Evolutionary conservation across 2,888 invertebrate genomes (phyloP).

Genomic region (Apocheima hispidaria): DNA sequence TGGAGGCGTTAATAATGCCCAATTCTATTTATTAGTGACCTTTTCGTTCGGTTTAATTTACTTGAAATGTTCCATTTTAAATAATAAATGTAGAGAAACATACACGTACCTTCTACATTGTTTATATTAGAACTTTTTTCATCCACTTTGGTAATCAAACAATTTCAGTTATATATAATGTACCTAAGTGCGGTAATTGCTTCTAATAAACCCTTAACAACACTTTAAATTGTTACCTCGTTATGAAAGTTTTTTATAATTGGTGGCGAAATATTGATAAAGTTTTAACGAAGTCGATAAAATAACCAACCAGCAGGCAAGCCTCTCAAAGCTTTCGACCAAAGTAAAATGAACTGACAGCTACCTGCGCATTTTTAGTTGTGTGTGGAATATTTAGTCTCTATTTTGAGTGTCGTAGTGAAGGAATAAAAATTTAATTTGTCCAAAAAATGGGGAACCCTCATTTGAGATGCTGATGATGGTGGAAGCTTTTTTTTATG

Average conservation of each 20-base stretch:
- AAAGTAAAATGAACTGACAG: too few species aligned
- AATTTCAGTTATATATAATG: background rate
- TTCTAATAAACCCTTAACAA: background rate
- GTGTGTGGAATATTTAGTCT: background rate
- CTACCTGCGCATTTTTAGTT: background rate
- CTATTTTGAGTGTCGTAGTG: background rate
- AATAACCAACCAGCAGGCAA: slow-evolving; percentile 20
- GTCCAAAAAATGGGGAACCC: too few species aligned
- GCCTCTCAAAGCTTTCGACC: background rate
- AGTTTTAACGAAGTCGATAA: slow-evolving; percentile 70
- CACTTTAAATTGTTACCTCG: slow-evolving; percentile 26
- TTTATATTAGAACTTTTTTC: background rate
- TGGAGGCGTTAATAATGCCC: slow-evolving; percentile 59
- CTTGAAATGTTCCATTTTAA: slow-evolving; percentile 5
- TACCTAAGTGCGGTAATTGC: background rate
- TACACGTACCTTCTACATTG: background rate
- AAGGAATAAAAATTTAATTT: background rate
- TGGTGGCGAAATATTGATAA: slow-evolving; percentile 50
- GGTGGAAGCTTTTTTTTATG: too few species aligned
- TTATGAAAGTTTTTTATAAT: slow-evolving; percentile 45
- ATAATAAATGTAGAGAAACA: background rate
- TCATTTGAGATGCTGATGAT: too few species aligned
- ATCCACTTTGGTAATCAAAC: background rate
- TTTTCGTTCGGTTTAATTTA: slow-evolving; percentile 32
- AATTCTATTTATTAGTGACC: slow-evolving; percentile 53